Conservation (phyloP, 2,113 vertebrate species). For the Salvelinus sp. region DNA sequence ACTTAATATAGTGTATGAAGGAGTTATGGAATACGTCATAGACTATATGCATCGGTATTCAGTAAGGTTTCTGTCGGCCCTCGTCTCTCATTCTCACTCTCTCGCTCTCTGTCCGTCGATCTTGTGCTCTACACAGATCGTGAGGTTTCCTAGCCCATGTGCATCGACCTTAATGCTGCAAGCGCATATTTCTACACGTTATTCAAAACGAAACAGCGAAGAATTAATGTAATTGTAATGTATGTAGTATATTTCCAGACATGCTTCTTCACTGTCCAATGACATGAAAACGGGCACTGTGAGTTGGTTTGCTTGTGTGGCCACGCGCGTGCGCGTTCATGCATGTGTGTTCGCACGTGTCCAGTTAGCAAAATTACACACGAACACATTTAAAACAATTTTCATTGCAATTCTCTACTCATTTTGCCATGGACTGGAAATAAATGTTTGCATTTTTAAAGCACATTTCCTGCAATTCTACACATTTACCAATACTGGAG, state of each 20-base stretch:
- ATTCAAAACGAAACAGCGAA: neutral
- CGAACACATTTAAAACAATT: neutral
- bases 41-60: slow-evolving; percentile 23
- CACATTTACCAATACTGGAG: too few relatives aligned
- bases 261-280: slow-evolving; percentile 17
- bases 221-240: slow-evolving; percentile 24
- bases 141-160: neutral
- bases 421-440: too few relatives aligned
- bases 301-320: neutral
- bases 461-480: too few relatives aligned
- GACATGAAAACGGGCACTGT: neutral
- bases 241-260: slow-evolving; percentile 22
- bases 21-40: slow-evolving; percentile 50
- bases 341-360: slow-evolving; percentile 38
- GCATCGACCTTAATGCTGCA: slow-evolving; percentile 47
- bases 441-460: too few relatives aligned
- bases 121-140: too few relatives aligned
- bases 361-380: slow-evolving; percentile 4
- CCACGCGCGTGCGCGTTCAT: neutral
- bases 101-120: neutral
- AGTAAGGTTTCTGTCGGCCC: neutral
- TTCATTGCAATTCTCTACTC: too few relatives aligned
- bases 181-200: slow-evolving; percentile 24
- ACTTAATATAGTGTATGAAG: slow-evolving; percentile 57
- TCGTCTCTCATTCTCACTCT: neutral